phyloP scores from a whole-genome alignment of 2,888 invertebrate genomes.

The Conomelus anceps region DNA sequence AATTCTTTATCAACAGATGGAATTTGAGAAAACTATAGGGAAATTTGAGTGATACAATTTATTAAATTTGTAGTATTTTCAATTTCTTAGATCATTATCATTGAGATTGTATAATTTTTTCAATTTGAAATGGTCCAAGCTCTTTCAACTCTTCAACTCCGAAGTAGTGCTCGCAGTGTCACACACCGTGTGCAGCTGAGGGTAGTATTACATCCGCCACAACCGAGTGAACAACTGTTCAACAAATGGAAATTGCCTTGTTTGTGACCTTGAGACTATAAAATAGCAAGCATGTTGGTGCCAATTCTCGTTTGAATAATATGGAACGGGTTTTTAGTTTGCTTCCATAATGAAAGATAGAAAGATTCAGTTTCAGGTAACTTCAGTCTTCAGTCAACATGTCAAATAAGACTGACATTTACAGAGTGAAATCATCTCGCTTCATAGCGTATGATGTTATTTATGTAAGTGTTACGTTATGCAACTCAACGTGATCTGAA shows the following conservation, averaged over 20 bases:
- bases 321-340: background rate
- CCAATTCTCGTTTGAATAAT: background rate
- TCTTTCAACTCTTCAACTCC: no score
- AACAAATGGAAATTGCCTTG: background rate
- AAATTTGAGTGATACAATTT: no score
- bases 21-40: no score
- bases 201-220: background rate
- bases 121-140: no score
- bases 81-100: no score
- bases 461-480: background rate
- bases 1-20: no score
- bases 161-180: background rate
- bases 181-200: background rate
- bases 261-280: background rate
- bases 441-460: background rate
- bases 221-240: background rate
- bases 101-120: no score
- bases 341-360: background rate
- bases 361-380: background rate
- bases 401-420: background rate
- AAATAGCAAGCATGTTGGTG: background rate
- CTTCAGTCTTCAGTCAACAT: background rate
- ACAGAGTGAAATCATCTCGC: background rate
- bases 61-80: no score
- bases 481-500: background rate